Conservation (phyloP, 37 sponge, comb jelly and placozoan genomes). For the Beroe ovata region DNA sequence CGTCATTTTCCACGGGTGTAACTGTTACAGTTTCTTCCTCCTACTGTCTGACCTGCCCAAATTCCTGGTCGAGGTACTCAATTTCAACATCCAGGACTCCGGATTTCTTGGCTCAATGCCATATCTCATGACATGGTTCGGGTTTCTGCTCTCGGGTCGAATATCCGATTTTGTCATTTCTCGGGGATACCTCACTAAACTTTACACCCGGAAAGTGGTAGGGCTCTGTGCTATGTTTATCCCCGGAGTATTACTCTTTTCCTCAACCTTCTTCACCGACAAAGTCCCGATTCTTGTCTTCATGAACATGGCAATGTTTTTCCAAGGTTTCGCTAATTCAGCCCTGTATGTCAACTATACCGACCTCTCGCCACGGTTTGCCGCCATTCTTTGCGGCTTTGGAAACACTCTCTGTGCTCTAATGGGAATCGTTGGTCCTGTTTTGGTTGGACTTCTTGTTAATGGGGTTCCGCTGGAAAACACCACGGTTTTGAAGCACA, state of each 20-base stretch:
- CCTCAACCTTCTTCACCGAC: neutral
- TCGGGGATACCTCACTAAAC: neutral
- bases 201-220: neutral
- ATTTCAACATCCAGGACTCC: constrained; percentile 33
- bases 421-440: constrained; percentile 13
- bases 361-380: constrained; percentile 51
- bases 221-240: neutral
- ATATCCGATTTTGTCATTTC: neutral
- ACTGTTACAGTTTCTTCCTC: constrained; percentile 47
- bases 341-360: constrained; percentile 23
- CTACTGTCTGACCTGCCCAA: constrained; percentile 42
- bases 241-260: constrained; percentile 3
- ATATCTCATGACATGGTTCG: constrained; percentile 31
- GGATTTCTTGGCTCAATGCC: constrained; percentile 8
- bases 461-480: neutral
- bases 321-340: constrained; percentile 23
- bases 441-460: constrained; percentile 1
- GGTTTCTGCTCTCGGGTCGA: neutral
- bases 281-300: constrained; percentile 26
- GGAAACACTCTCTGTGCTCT: constrained; percentile 35
- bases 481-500: neutral
- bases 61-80: constrained; percentile 9
- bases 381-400: constrained; percentile 28
- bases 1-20: constrained; percentile 14
- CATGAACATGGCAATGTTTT: constrained; percentile 59